A percentile compares a stretch with the other conserved stretches of the same genome.
phyloP scores from a whole-genome alignment of 1,140 invertebrate genomes.

The Subanguina moxae region DNA sequence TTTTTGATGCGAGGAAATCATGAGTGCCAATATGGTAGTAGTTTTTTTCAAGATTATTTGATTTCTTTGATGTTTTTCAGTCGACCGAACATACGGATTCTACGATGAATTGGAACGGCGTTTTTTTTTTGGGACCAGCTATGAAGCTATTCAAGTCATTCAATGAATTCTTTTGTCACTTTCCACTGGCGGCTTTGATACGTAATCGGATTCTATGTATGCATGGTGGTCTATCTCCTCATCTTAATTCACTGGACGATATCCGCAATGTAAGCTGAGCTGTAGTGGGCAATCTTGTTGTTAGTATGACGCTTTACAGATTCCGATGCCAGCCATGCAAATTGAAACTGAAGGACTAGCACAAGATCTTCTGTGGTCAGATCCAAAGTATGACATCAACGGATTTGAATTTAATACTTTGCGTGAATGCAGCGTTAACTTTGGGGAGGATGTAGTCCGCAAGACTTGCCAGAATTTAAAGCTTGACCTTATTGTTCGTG shows the following conservation, averaged over 20 bases:
- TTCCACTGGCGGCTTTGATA: slow-evolving; percentile 72
- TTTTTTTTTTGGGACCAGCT: not conserved
- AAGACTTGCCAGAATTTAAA: slow-evolving; percentile 39
- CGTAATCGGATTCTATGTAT: slow-evolving; percentile 66
- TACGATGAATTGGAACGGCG: slow-evolving; percentile 60
- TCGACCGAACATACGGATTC: slow-evolving; percentile 67
- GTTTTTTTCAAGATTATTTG: too few relatives aligned
- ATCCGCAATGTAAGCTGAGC: slow-evolving; percentile 21
- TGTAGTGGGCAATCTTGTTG: not conserved
- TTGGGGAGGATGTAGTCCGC: slow-evolving; percentile 49
- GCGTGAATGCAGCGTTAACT: slow-evolving; percentile 57
- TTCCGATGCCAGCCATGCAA: not conserved
- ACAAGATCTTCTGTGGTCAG: slow-evolving; percentile 60
- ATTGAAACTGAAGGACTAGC: slow-evolving; percentile 14
- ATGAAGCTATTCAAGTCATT: slow-evolving; percentile 44
- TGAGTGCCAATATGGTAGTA: slow-evolving; percentile 67
- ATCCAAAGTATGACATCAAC: slow-evolving; percentile 41
- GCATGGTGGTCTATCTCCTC: slow-evolving; percentile 75
- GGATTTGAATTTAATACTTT: slow-evolving; percentile 68
- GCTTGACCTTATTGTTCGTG: slow-evolving; percentile 50
- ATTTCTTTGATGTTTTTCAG: too few relatives aligned
- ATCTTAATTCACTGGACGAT: slow-evolving; percentile 65
- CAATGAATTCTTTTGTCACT: slow-evolving; percentile 61
- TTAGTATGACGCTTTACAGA: not conserved
- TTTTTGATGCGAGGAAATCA: slow-evolving; percentile 69